These are phyloP conservation scores for Siphlonurus alternatus DNA, from an alignment of 2,888 invertebrate species.

Conservation along the genomic window DNA sequence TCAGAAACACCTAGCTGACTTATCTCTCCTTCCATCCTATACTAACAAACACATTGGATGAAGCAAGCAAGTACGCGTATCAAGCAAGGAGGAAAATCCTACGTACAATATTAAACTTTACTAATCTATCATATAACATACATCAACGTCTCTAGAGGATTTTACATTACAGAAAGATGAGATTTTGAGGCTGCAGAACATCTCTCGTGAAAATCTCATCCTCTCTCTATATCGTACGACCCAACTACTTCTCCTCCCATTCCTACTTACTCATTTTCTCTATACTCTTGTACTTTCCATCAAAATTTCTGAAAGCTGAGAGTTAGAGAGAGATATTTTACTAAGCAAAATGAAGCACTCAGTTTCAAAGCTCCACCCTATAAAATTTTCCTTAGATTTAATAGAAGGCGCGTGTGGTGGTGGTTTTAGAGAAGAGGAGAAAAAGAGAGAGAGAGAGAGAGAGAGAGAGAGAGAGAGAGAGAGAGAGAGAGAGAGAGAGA, in stretches of 20 bases:
- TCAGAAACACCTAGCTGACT: not conserved
- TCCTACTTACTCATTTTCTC: not conserved
- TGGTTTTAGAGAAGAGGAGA: not conserved
- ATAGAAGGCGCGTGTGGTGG: not conserved
- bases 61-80: not conserved
- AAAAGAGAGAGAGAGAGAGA: not conserved
- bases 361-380: not conserved
- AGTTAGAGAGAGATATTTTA: not conserved
- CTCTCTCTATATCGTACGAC: not conserved
- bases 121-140: not conserved
- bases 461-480: too few species aligned
- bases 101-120: not conserved
- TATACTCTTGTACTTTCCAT: not conserved
- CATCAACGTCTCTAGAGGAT: not conserved
- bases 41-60: not conserved
- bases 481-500: too few species aligned
- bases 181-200: not conserved
- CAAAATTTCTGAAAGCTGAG: not conserved
- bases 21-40: not conserved
- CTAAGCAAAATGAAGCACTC: not conserved
- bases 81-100: too few species aligned
- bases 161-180: not conserved
- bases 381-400: not conserved
- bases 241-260: not conserved
- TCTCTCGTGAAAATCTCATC: not conserved